Conservation (phyloP, 2,888 invertebrate species). For the Hydraecia micacea region DNA sequence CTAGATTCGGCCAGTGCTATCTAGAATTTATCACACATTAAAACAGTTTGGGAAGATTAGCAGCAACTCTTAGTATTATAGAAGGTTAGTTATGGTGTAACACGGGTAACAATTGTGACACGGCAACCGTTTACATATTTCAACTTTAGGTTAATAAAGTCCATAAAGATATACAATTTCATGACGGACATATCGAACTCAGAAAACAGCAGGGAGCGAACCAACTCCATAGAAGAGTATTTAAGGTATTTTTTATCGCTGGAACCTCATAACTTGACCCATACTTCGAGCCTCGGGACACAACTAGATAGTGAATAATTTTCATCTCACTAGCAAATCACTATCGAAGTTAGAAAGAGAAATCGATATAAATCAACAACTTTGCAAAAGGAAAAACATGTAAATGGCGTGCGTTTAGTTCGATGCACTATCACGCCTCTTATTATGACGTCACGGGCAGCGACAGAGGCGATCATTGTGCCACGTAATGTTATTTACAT, state of each 20-base stretch:
- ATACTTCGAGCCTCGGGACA: not conserved
- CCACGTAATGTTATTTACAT: slow-evolving; percentile 54
- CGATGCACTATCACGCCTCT: slow-evolving; percentile 48
- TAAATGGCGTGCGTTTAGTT: slow-evolving; percentile 59
- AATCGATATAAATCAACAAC: slow-evolving; percentile 55
- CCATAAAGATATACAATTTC: not conserved
- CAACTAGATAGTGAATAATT: slow-evolving; percentile 11
- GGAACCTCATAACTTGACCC: slow-evolving; percentile 16
- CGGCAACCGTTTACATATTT: not conserved
- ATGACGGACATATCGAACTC: not conserved
- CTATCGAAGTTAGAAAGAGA: slow-evolving; percentile 48
- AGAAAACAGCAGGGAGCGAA: not conserved
- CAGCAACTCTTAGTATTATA: not conserved
- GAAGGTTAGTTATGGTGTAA: not conserved
- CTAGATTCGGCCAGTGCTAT: not conserved
- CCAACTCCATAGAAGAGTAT: not conserved
- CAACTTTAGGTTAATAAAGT: not conserved
- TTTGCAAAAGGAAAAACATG: slow-evolving; percentile 47
- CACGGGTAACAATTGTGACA: not conserved
- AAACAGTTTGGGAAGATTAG: too few relatives aligned
- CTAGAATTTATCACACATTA: not conserved
- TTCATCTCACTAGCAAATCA: slow-evolving; percentile 49
- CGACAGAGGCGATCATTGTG: slow-evolving; percentile 37
- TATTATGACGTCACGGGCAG: slow-evolving; percentile 45
- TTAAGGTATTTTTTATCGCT: not conserved